These are phyloP conservation scores for Deroptyus accipitrinus DNA, from an alignment of 2,113 vertebrate species.

Conservation along the genomic window DNA sequence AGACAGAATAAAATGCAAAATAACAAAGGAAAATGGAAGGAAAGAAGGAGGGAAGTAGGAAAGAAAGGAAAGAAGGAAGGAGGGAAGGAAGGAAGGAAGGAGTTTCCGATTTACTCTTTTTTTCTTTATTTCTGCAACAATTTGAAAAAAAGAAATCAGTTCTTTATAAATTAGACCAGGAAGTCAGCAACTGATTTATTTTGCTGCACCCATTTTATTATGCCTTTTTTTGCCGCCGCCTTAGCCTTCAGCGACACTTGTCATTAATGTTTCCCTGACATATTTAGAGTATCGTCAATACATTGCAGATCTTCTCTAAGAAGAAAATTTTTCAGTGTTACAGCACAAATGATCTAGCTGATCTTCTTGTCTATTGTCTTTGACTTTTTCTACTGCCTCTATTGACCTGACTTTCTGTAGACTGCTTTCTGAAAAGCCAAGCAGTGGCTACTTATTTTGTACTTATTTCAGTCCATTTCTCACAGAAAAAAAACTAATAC, in stretches of 20 bases:
- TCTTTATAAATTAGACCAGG: background rate
- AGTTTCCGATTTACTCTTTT: background rate
- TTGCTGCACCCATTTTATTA: background rate
- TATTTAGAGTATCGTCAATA: background rate
- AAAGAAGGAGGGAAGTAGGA: too few species aligned
- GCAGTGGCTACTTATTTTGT: background rate
- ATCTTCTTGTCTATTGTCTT: background rate
- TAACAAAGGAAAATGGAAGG: background rate
- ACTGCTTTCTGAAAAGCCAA: background rate
- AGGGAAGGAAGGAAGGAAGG: too few species aligned
- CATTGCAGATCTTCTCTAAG: background rate
- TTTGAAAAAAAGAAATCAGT: background rate
- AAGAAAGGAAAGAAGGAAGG: too few species aligned
- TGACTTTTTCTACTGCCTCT: background rate
- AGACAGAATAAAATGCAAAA: background rate
- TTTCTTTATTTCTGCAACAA: background rate
- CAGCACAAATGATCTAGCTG: background rate
- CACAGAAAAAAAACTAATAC: background rate
- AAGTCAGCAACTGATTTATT: background rate
- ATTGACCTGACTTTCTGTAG: background rate
- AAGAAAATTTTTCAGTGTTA: background rate
- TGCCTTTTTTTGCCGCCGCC: background rate
- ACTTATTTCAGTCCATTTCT: constrained; percentile 1
- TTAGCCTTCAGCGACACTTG: background rate
- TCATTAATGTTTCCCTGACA: background rate